Conservation (phyloP, 2,113 vertebrate genomes). For the Menura novaehollandiae region DNA sequence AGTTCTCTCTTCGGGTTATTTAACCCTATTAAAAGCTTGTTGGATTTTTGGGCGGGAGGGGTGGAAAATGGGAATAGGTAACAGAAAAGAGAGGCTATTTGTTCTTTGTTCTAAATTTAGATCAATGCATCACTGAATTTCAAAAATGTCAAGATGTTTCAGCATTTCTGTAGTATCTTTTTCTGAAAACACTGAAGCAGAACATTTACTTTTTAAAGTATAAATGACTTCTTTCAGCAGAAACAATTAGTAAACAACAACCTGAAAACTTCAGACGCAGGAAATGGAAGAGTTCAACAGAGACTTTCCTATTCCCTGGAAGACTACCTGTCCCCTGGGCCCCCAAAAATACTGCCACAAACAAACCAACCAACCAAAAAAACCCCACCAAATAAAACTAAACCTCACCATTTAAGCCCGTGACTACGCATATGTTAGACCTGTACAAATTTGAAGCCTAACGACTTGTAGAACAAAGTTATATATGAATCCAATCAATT, state of each 20-base stretch:
- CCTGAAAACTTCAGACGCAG: background rate
- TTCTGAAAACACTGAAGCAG: background rate
- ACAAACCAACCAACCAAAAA: background rate
- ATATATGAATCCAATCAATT: background rate
- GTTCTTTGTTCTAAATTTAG: background rate
- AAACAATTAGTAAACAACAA: background rate
- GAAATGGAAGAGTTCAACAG: background rate
- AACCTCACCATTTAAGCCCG: background rate
- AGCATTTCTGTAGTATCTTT: background rate
- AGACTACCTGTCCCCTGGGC: background rate
- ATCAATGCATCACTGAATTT: background rate
- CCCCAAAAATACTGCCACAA: background rate
- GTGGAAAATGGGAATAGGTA: background rate
- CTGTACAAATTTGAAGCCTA: background rate
- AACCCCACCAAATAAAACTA: background rate
- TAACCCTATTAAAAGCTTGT: background rate
- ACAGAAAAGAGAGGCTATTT: background rate
- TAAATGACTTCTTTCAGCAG: background rate
- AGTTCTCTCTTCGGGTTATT: background rate
- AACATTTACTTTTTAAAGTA: background rate
- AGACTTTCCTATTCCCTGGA: background rate
- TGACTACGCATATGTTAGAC: background rate
- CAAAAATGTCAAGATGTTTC: background rate
- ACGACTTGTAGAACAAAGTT: background rate
- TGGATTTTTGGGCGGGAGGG: accelerated